A percentile compares a stretch with the other conserved stretches of the same genome.
Conservation (phyloP, 1,140 invertebrate species). For the Cotesia typhae region DNA sequence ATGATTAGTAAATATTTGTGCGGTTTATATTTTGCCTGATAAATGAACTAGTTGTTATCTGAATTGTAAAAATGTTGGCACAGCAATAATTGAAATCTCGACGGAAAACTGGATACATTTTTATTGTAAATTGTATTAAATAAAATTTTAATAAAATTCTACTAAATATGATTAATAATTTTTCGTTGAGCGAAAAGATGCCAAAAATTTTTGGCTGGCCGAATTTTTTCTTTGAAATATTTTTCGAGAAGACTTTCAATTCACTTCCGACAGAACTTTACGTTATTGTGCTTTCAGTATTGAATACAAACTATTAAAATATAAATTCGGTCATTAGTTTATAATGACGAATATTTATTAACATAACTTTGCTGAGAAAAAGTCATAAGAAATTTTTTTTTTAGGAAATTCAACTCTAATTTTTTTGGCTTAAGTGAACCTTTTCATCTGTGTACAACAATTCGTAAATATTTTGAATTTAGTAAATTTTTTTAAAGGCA, state of each 20-base stretch:
- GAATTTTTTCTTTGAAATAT: background rate
- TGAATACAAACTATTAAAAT: too few relatives aligned
- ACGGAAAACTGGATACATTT: background rate
- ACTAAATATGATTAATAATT: background rate
- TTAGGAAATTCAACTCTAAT: too few relatives aligned
- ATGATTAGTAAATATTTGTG: background rate
- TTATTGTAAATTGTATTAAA: background rate
- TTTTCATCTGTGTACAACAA: too few relatives aligned
- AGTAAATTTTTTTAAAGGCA: too few relatives aligned
- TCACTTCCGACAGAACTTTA: background rate
- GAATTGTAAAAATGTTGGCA: too few relatives aligned
- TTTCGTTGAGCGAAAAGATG: background rate
- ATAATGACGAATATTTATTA: too few relatives aligned
- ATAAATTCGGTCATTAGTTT: too few relatives aligned
- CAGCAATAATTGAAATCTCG: too few relatives aligned
- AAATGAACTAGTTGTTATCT: background rate
- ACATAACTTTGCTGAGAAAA: too few relatives aligned
- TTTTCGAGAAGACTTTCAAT: background rate
- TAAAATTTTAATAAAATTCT: background rate
- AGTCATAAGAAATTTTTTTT: too few relatives aligned
- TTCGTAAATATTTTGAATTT: too few relatives aligned
- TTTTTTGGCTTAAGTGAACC: too few relatives aligned
- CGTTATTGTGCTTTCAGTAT: background rate
- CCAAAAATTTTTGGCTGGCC: conserved; percentile 27
- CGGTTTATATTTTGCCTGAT: background rate